Conservation (phyloP, 2,888 invertebrate genomes). For the Gryllus longicercus region DNA sequence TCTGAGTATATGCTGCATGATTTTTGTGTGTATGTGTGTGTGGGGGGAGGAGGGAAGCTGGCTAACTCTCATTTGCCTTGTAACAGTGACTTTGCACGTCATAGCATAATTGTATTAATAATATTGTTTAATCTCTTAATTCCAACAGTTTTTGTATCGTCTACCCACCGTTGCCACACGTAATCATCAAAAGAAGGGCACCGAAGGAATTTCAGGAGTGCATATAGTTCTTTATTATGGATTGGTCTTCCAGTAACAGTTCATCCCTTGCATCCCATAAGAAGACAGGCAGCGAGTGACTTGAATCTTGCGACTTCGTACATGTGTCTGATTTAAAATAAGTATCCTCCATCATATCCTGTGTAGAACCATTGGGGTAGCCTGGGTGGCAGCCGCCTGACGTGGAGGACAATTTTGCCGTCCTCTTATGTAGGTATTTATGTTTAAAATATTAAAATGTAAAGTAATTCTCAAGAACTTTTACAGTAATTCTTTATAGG, state of each 20-base stretch:
- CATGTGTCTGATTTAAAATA: conserved; percentile 92
- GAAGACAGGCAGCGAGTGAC: conserved; percentile 64
- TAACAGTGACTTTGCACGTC: conserved; percentile 82
- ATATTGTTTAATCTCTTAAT: conserved; percentile 72
- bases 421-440: too few relatives aligned
- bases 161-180: conserved; percentile 91
- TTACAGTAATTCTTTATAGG: too few relatives aligned
- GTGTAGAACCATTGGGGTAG: conserved; percentile 51
- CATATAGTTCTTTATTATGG: conserved; percentile 84
- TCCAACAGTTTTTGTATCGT: conserved; percentile 74
- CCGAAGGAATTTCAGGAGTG: conserved; percentile 77
- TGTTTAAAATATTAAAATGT: too few relatives aligned
- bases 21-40: conserved; percentile 44
- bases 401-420: too few relatives aligned
- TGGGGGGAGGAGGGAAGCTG: conserved; percentile 59
- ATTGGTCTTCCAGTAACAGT: conserved; percentile 92
- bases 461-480: too few relatives aligned
- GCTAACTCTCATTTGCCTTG: conserved; percentile 60
- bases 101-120: conserved; percentile 77
- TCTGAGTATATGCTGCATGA: conserved; percentile 60
- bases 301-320: conserved; percentile 83
- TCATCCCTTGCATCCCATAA: conserved; percentile 68
- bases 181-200: conserved; percentile 88
- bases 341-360: conserved; percentile 78
- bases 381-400: too few relatives aligned